phyloP scores from a whole-genome alignment of 2,113 vertebrate genomes.

The Menidia beryllina region DNA sequence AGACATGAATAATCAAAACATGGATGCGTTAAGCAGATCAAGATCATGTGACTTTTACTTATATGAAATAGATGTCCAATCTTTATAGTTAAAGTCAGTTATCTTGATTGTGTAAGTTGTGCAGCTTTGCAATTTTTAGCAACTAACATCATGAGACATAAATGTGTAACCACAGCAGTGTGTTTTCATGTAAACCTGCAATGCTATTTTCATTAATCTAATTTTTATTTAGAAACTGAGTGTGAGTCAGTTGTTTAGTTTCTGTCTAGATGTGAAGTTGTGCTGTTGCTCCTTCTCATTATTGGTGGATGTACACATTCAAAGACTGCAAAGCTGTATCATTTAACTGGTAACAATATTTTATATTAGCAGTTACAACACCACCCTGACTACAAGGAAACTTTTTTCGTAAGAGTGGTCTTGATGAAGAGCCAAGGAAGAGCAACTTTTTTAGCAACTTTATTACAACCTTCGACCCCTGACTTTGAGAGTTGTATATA shows the following conservation, averaged over 20 bases:
- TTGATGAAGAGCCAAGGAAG: background rate
- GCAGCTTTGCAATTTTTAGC: background rate
- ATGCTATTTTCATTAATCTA: too few species aligned
- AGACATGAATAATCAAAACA: background rate
- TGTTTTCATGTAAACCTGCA: too few species aligned
- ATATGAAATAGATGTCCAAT: background rate
- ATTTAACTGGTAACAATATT: too few species aligned
- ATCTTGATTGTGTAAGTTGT: background rate
- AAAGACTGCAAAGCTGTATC: background rate
- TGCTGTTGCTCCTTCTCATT: background rate
- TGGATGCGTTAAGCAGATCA: background rate
- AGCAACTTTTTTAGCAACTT: background rate
- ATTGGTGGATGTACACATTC: background rate
- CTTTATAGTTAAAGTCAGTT: background rate
- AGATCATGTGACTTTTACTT: background rate
- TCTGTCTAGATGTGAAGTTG: too few species aligned
- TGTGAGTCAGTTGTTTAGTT: too few species aligned
- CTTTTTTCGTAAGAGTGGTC: background rate
- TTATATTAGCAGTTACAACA: too few species aligned
- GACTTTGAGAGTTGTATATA: too few species aligned
- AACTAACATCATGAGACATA: background rate
- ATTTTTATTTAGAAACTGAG: too few species aligned
- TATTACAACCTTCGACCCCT: too few species aligned
- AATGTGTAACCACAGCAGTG: too few species aligned
- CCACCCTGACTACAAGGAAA: background rate